Evolutionary conservation across 92 coral and sea anemone species (phyloP).

Genomic region (Plumapathes pennacea): DNA sequence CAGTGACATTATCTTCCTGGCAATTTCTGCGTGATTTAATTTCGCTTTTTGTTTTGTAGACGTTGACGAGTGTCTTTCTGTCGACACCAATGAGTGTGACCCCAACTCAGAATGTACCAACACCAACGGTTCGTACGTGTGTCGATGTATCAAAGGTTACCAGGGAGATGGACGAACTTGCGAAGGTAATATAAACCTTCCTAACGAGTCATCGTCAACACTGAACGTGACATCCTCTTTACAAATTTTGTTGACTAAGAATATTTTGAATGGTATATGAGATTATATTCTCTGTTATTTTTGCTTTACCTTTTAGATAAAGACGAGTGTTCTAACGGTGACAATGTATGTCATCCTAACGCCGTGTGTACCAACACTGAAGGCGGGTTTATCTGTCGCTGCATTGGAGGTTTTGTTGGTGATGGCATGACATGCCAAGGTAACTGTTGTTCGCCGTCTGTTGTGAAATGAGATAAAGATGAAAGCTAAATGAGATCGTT

Average conservation of each 20-base stretch:
- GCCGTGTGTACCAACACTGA: slow-evolving; percentile 50
- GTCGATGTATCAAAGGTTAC: slow-evolving; percentile 63
- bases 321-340: slow-evolving; percentile 65
- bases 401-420: slow-evolving; percentile 55
- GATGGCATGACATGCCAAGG: slow-evolving; percentile 51
- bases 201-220: no score
- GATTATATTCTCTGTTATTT: no score
- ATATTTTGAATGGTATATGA: no score
- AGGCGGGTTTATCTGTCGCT: slow-evolving; percentile 49
- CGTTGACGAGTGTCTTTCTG: slow-evolving; percentile 62
- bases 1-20: background rate
- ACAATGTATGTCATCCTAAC: slow-evolving; percentile 40
- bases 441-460: no score
- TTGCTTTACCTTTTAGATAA: slow-evolving; percentile 31
- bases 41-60: background rate
- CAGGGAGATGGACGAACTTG: slow-evolving; percentile 50
- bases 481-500: no score
- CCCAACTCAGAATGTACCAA: slow-evolving; percentile 52
- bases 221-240: no score
- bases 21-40: background rate
- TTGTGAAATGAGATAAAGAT: no score
- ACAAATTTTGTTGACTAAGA: no score
- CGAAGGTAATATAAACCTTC: slow-evolving; percentile 5
- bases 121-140: slow-evolving; percentile 60
- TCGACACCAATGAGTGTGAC: slow-evolving; percentile 28